These are phyloP conservation scores for Sinocyclocheilus maitianheensis DNA, from an alignment of 2,113 vertebrate species.

Conservation along the genomic window DNA sequence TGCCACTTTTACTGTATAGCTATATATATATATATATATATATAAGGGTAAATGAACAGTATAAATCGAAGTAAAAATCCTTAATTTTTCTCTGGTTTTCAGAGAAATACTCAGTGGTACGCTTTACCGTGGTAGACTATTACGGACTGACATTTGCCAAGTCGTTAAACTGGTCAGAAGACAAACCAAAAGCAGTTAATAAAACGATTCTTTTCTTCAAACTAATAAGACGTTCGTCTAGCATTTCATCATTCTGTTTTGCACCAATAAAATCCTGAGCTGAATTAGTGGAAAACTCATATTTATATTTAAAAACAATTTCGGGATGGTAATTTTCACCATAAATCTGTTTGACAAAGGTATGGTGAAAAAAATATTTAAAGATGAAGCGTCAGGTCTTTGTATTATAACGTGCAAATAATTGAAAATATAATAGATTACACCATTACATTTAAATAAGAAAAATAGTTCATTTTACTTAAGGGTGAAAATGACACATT, in stretches of 20 bases:
- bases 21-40: slow-evolving; percentile 46
- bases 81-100: slow-evolving; percentile 50
- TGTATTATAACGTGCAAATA: neutral
- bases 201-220: slow-evolving; percentile 58
- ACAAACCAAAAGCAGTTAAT: slow-evolving; percentile 58
- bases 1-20: slow-evolving; percentile 59
- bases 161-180: slow-evolving; percentile 64
- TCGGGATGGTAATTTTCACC: neutral
- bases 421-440: neutral
- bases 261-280: slow-evolving; percentile 13
- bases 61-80: slow-evolving; percentile 51
- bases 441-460: neutral
- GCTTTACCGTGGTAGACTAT: slow-evolving; percentile 46
- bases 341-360: neutral
- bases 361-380: neutral
- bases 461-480: neutral
- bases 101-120: slow-evolving; percentile 48
- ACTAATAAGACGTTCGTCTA: slow-evolving; percentile 37
- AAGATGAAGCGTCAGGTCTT: neutral
- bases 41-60: slow-evolving; percentile 30
- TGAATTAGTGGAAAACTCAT: neutral
- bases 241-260: slow-evolving; percentile 30
- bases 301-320: neutral
- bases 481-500: neutral
- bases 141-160: slow-evolving; percentile 64